Conservation (phyloP, 2,797 vertebrate genomes). For the Sebastiscus albofasciatus region DNA sequence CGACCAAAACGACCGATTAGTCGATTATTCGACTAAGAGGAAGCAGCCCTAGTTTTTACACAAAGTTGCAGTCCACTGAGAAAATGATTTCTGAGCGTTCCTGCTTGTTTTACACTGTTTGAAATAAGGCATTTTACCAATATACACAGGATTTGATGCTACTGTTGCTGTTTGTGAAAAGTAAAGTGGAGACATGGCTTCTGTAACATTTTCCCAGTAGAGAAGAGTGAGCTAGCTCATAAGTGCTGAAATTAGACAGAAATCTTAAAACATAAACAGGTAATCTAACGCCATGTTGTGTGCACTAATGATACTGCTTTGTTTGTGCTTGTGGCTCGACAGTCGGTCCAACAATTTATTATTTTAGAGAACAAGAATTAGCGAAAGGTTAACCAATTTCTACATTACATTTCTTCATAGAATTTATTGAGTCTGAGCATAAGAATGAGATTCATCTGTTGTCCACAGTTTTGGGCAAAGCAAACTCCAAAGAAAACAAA, state of each 20-base stretch:
- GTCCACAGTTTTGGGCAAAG: no score
- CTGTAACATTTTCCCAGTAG: not conserved
- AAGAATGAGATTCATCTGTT: no score
- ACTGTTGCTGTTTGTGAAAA: no score
- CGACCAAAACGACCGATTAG: no score
- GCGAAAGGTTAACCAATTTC: no score
- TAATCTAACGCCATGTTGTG: not conserved
- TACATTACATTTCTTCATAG: not conserved
- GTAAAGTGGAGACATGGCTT: not conserved
- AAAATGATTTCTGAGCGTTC: not conserved
- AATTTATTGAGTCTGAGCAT: no score
- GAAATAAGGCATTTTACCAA: no score
- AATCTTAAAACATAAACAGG: not conserved
- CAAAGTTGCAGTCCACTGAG: not conserved
- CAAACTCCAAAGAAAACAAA: not conserved
- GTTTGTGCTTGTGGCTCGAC: not conserved
- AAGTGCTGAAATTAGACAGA: not conserved
- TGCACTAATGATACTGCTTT: not conserved
- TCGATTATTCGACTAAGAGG: no score
- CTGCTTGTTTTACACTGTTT: no score
- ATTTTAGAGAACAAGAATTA: no score
- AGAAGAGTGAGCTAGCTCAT: not conserved
- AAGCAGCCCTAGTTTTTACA: no score
- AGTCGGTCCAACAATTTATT: not conserved
- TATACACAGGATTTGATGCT: no score